phyloP scores from a whole-genome alignment of 2,888 invertebrate genomes.

The Cataglyphis cursor region DNA sequence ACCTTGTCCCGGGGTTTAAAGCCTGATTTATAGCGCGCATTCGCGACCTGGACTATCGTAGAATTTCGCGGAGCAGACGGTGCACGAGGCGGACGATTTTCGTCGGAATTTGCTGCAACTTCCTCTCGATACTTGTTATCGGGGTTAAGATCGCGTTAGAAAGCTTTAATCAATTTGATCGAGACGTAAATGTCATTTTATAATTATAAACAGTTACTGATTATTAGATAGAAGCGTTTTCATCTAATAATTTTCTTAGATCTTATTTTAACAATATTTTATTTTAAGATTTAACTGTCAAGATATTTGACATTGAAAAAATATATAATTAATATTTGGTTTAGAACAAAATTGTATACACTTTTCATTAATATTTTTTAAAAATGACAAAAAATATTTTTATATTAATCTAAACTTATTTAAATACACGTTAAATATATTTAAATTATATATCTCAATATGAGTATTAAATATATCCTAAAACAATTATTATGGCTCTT shows the following conservation, averaged over 20 bases:
- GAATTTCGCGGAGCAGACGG: slow-evolving; percentile 19
- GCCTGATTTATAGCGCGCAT: slow-evolving; percentile 48
- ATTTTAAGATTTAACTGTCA: background rate
- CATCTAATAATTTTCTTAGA: background rate
- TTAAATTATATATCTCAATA: too few relatives aligned
- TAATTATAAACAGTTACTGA: background rate
- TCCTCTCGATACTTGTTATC: background rate
- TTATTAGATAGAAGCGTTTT: too few relatives aligned
- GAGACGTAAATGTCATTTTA: background rate
- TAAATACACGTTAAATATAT: too few relatives aligned
- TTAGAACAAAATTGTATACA: background rate
- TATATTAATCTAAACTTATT: too few relatives aligned
- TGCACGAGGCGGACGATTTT: background rate
- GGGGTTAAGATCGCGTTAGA: background rate
- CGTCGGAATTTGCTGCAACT: background rate
- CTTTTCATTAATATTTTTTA: background rate
- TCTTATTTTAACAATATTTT: background rate
- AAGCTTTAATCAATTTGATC: background rate
- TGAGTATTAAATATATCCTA: background rate
- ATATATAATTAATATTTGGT: background rate
- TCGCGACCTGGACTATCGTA: slow-evolving; percentile 32
- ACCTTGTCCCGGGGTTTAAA: slow-evolving; percentile 26
- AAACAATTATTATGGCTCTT: background rate
- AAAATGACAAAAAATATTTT: background rate
- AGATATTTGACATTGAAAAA: background rate